Base-by-base conservation (phyloP, 2,113 vertebrate genomes). In the Myrmecobius fasciatus region DNA sequence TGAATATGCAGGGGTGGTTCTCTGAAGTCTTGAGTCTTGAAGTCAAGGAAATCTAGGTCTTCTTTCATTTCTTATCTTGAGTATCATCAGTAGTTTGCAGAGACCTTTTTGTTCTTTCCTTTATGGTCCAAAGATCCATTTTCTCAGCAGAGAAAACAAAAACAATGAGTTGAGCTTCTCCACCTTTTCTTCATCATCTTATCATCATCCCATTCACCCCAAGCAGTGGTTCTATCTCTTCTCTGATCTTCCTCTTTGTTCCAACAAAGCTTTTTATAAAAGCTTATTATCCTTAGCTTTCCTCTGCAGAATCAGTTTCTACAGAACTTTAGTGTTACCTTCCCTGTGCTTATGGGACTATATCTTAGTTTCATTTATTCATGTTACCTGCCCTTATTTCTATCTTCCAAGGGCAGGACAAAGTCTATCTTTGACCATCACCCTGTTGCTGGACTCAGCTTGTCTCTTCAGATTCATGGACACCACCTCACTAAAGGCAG, bases 401-500 rank as follows among this genome's bases (percentile, higher is more conserved):
- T n/a, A 83, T 75, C n/a, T 43, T 97, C 91, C 53, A 89, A 26
- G 9, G 43, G 49, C 83, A 36, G 2, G 47, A 95, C 47, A n/a
- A 54, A 96, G 54, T 52, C 25, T 46, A 6, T 8, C 17, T 94
- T 92, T 91, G 91, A 93, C 92, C n/a, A 90, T 1, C 31, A 47
- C 46, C 6, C 8, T 67, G 48, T 53, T 49, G 20, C n/a, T 28
- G 53, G 31, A 90, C 53, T 94, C 46, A 90, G 12, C 53, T 67
- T 60, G 31, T 11, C 56, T 89, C 89, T 49, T 52, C 75, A 95
- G 20, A 96, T 92, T 97, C 60, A 46, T 31, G 14, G 47, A 90
- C 31, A 90, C 93, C 25, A 52, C 56, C 48, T 91, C 94, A 91
- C 91, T 53, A 53, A 94, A 83, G 67, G 56, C 54, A 95, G 25